phyloP scores from a whole-genome alignment of 2,797 vertebrate genomes.

The Malurus leucopterus region DNA sequence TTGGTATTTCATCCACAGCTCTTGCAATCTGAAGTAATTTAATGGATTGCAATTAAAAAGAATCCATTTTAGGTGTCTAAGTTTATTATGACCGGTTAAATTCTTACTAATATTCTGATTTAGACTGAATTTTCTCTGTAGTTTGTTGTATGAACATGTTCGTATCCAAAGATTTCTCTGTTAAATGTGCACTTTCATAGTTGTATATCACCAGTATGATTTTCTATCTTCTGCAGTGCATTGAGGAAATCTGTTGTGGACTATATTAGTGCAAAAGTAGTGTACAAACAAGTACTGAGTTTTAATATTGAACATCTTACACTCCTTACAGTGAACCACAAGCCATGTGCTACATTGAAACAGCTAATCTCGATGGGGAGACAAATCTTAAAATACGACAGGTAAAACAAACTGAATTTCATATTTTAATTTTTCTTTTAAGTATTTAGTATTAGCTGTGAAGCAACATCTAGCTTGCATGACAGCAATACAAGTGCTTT shows the following conservation, averaged over 20 bases:
- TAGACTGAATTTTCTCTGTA: not conserved
- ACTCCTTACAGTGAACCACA: constrained; percentile 87
- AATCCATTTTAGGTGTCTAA: not conserved
- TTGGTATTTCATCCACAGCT: not conserved
- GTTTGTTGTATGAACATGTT: not conserved
- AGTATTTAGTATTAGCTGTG: not conserved
- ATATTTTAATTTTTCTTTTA: not conserved
- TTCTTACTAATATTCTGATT: not conserved
- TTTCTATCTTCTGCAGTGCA: not conserved
- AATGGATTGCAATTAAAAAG: not conserved
- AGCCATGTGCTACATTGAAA: constrained; percentile 98
- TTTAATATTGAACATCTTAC: not conserved
- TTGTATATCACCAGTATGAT: not conserved
- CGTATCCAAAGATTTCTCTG: not conserved
- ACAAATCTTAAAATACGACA: constrained; percentile 98
- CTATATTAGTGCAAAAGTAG: not conserved
- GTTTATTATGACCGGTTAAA: not conserved
- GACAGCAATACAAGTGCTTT: rapidly evolving
- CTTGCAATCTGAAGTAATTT: not conserved
- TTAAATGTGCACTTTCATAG: not conserved
- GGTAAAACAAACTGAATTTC: constrained; percentile 68
- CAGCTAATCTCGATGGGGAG: constrained; percentile 95
- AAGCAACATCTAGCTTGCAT: not conserved
- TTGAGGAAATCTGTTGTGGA: not conserved
- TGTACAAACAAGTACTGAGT: not conserved